Base-by-base conservation (phyloP, 2,797 vertebrate genomes). In the Gallirallus australis region DNA sequence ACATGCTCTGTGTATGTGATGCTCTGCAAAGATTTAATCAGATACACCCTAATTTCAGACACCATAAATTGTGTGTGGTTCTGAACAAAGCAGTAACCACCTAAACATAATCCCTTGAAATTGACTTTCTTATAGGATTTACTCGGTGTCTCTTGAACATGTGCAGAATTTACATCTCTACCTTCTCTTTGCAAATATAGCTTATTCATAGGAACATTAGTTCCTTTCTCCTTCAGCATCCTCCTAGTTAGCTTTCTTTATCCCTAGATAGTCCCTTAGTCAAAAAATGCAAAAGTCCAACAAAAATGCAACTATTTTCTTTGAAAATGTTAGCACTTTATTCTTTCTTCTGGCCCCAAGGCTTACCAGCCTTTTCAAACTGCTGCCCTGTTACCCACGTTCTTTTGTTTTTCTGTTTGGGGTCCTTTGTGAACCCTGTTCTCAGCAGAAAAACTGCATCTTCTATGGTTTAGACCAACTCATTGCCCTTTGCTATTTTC, bases 1-100 rank as follows among this genome's bases (percentile, higher is more conserved):
- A 82, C 8, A 52, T n/a, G 63, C 0, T 2, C 0, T 2, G 30
- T 35, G 16, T 45, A 56, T 15, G 20, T 9, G 19, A 52, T 27
- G 10, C 9, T 90, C 68, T 71, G 45, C 20, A 78, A 75, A 83
- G 21, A 60, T 78, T 94, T 90, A 11, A 61, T 72, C 54, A 71
- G 25, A 66, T 2, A 2, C 31, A 48, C 20, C 45, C 21, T 69
- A 45, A 39, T 65, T 93, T 95, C 64, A 65, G 40, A 66, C 4
- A 61, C 4, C 15, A 47, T 65, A 61, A 77, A 77, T 65, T 82
- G n/a, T 18, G 52, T 30, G 20, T 7, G 23, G 12, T 31, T 83
- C 50, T 68, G 81, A 89, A 85, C 28, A 70, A 89, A 85, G 30
- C 15, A 89, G 35, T 24, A 39, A 93, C 53, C 35, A 71, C 17